Conservation (phyloP, 2,113 vertebrate species). For the Accipiter virgatus region DNA sequence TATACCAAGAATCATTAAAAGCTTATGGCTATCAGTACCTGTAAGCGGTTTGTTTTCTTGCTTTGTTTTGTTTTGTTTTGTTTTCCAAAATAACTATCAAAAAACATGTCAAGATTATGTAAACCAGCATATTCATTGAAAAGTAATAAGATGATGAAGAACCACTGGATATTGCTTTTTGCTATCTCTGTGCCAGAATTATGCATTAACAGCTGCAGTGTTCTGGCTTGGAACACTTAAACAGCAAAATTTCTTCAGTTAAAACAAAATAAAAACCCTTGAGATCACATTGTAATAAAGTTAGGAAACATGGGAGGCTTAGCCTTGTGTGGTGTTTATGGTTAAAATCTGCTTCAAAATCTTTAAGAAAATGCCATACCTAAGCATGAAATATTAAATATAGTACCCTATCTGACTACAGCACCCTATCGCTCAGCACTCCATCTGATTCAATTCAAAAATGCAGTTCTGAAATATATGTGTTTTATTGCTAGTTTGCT, state of each 20-base stretch:
- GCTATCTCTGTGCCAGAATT: background rate
- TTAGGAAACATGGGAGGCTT: background rate
- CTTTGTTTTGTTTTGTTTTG: background rate
- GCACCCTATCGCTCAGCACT: background rate
- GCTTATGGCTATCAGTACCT: background rate
- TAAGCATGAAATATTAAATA: background rate
- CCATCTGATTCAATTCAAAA: background rate
- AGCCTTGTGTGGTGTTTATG: background rate
- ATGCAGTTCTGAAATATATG: background rate
- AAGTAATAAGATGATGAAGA: background rate
- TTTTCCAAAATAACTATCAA: background rate
- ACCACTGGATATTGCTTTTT: background rate
- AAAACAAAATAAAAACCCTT: background rate
- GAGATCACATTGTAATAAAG: background rate
- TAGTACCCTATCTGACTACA: background rate
- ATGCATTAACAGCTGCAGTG: background rate
- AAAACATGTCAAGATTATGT: background rate
- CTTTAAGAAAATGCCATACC: background rate
- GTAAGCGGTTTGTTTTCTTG: rapidly evolving
- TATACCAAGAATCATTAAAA: background rate
- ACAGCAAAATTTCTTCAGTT: background rate
- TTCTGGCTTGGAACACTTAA: background rate
- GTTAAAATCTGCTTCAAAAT: background rate
- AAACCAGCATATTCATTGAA: background rate
- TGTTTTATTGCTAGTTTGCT: background rate